These are phyloP conservation scores for Nemopilema nomurai DNA, from an alignment of 30 jellyfish, hydroid and myxozoan species.

Conservation along the genomic window DNA sequence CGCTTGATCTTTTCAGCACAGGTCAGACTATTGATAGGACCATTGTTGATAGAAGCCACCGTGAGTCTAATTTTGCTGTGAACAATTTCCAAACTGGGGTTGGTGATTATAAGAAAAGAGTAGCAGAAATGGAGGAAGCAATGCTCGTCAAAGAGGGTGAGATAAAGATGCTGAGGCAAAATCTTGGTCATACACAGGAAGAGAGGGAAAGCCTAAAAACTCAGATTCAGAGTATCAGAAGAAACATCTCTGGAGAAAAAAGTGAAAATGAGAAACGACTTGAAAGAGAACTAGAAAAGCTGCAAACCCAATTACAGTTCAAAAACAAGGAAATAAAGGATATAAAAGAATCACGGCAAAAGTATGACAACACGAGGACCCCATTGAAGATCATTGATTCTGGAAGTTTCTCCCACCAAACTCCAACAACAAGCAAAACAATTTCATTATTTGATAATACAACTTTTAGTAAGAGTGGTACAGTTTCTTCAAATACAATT, in stretches of 20 bases:
- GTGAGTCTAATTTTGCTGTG: not conserved
- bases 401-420: not conserved
- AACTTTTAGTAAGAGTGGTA: not conserved
- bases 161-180: constrained; percentile 81
- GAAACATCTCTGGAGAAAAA: constrained; percentile 42
- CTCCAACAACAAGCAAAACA: not conserved
- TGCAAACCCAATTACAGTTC: constrained; percentile 85
- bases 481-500: not conserved
- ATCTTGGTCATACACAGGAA: constrained; percentile 58
- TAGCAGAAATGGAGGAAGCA: constrained; percentile 44
- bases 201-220: constrained; percentile 42
- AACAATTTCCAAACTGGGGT: constrained; percentile 35
- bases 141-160: constrained; percentile 87
- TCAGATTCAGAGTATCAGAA: constrained; percentile 40
- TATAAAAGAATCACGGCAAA: constrained; percentile 43
- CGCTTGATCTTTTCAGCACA: constrained; percentile 40
- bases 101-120: constrained; percentile 35
- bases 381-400: not conserved
- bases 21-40: constrained; percentile 6
- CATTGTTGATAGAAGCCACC: not conserved
- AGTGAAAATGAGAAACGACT: constrained; percentile 67
- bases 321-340: constrained; percentile 79
- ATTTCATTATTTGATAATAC: not conserved
- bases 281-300: constrained; percentile 69
- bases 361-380: constrained; percentile 6